Evolutionary conservation across 2,113 vertebrate genomes (phyloP).

Genomic region (Trematomus loennbergii): DNA sequence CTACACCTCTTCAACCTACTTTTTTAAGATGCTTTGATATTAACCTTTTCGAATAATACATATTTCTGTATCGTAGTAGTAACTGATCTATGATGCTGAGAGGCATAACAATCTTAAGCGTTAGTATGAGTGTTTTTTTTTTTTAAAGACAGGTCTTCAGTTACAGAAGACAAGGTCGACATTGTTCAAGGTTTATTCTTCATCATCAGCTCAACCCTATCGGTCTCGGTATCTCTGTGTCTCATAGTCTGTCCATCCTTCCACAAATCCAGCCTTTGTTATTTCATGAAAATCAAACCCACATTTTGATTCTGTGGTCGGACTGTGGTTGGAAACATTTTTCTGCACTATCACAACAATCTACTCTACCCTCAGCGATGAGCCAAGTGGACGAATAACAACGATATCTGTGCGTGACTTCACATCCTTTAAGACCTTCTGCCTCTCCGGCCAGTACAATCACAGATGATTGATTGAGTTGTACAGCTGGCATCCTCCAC

Average conservation of each 20-base stretch:
- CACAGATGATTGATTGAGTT: conserved; percentile 4
- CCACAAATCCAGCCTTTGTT: conserved; percentile 29
- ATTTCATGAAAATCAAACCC: conserved; percentile 28
- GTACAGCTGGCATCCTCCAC: conserved; percentile 31
- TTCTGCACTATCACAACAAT: conserved; percentile 21
- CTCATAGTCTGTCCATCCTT: conserved; percentile 25
- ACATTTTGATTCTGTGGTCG: conserved; percentile 25
- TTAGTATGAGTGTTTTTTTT: conserved; percentile 2
- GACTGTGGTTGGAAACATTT: conserved; percentile 32
- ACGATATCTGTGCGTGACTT: conserved; percentile 1
- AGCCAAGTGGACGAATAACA: conserved; percentile 16
- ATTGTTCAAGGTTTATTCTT: conserved; percentile 1
- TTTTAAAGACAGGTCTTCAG: neutral
- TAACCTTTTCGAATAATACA: neutral
- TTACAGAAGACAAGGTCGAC: conserved; percentile 15
- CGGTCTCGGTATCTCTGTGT: neutral
- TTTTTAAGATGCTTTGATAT: neutral
- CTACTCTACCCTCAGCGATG: neutral
- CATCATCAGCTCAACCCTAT: conserved; percentile 5
- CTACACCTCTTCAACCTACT: no score
- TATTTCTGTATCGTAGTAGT: conserved; percentile 11
- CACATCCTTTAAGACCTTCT: neutral
- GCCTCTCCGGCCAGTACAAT: conserved; percentile 14
- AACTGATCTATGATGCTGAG: conserved; percentile 34
- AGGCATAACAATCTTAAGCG: conserved; percentile 26